Evolutionary conservation across 2,113 vertebrate species (phyloP), one percentile per base, ranked within the genome.

Genomic region (Theristicus caerulescens): DNA sequence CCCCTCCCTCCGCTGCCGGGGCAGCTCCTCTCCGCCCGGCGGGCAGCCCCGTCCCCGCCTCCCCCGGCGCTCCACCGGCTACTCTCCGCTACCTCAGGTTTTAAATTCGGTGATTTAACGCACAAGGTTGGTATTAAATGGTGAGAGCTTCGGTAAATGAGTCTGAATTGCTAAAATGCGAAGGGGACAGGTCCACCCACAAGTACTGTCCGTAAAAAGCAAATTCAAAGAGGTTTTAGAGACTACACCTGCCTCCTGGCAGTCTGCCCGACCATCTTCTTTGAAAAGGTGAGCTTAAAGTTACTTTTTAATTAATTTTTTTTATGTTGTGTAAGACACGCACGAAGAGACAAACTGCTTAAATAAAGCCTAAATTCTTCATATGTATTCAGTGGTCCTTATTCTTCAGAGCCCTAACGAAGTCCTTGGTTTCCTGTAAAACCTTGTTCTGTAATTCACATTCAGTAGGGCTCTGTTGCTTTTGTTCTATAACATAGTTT

Each of bases 71-170:
- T 25, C 32, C 66, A 1, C 22, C 11, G 26, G 42, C 36, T 74
- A 21, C 58, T 21, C 74, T 49, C 36, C 15, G 6, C 38, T 42
- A 4, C 38, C 62, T 2, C 58, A 10, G 57, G 19, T 32, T 57
- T 70, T 27, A 6, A 25, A 20, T 42, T 19, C 26, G 4, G 1
- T 5, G 44, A 31, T 21, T 6, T 47, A n/a, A 27, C 7, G 16
- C 66, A 6, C 36, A 9, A 3, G 27, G 0, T 5, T 8, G 59
- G 24, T 49, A 8, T 14, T 18, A 26, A 70, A 13, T 2, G 14
- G 47, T 17, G n/a, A 55, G 49, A 16, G 25, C 42, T 54, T 34
- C 77, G 55, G 32, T 29, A 21, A 44, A 29, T 8, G 17, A 52
- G 36, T 19, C 4, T 11, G 5, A 25, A 11, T 4, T 29, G 25